These are phyloP conservation scores for Temnothorax unifasciatus DNA, from an alignment of 2,888 invertebrate species.

Conservation along the genomic window DNA sequence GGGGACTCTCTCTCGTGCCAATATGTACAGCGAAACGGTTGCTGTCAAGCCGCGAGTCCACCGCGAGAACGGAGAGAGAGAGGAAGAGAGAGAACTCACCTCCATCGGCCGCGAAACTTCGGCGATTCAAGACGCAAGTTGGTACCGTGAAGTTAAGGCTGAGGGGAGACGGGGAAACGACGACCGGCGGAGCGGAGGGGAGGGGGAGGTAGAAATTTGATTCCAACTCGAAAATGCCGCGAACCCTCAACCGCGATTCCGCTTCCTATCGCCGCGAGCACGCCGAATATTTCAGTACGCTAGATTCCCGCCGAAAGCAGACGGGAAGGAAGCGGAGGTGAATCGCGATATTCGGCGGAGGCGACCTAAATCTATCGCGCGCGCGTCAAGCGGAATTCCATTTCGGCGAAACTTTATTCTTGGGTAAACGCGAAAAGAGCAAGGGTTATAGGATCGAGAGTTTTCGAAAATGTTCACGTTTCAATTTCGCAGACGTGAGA, in stretches of 20 bases:
- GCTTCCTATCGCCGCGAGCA: conserved; percentile 37
- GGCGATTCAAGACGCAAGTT: conserved; percentile 55
- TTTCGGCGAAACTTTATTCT: conserved; percentile 23
- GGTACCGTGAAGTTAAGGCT: conserved; percentile 58
- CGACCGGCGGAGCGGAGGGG: not conserved
- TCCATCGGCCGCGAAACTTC: conserved; percentile 43
- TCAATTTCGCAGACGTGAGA: conserved; percentile 4
- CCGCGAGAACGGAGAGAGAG: conserved; percentile 4
- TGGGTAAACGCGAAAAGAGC: conserved; percentile 27
- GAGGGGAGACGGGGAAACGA: not conserved
- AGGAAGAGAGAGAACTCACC: not conserved
- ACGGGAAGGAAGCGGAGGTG: conserved; percentile 2
- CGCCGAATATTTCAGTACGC: conserved; percentile 50
- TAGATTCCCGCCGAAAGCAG: conserved; percentile 39
- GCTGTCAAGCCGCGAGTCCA: conserved; percentile 12
- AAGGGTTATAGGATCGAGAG: conserved; percentile 13
- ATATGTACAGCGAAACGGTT: not conserved
- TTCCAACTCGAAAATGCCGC: conserved; percentile 57
- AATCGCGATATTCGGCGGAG: conserved; percentile 25
- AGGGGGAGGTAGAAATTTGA: conserved; percentile 48
- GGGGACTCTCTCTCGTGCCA: not conserved
- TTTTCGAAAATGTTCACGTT: conserved; percentile 13
- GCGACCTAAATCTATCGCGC: conserved; percentile 44
- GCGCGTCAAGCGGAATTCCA: conserved; percentile 43
- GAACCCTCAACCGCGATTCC: conserved; percentile 35